Evolutionary conservation across 2,888 invertebrate genomes (phyloP).

Genomic region (Sphecodes monilicornis): DNA sequence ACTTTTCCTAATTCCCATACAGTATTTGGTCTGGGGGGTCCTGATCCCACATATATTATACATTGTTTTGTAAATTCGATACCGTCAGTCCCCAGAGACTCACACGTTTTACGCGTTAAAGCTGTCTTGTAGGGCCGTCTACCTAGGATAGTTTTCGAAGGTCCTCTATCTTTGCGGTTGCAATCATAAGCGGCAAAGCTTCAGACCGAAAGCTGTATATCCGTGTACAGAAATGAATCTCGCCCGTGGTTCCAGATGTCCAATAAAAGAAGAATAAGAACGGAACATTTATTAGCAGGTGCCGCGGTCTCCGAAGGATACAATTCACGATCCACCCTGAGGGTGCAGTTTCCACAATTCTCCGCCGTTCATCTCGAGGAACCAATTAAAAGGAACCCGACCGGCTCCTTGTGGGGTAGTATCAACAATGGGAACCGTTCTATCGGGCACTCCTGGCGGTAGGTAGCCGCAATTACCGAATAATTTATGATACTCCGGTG

Average conservation of each 20-base stretch:
- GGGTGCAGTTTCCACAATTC: slow-evolving; percentile 18
- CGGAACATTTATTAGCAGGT: not conserved
- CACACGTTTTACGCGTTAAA: too few relatives aligned
- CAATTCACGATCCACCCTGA: not conserved
- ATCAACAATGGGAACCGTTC: not conserved
- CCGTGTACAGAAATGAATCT: not conserved
- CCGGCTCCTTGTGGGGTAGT: slow-evolving; percentile 16
- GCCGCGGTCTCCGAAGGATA: not conserved
- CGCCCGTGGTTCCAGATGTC: not conserved
- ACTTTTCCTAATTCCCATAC: too few relatives aligned
- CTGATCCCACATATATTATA: too few relatives aligned
- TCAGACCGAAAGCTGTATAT: not conserved
- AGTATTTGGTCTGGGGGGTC: too few relatives aligned
- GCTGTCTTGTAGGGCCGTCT: too few relatives aligned
- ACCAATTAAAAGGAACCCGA: slow-evolving; percentile 26
- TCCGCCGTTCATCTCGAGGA: not conserved
- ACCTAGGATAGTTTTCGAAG: not conserved
- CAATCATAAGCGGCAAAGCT: not conserved
- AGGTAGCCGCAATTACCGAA: not conserved
- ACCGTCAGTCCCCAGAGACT: too few relatives aligned
- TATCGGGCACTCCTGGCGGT: not conserved
- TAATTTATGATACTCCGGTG: slow-evolving; percentile 24
- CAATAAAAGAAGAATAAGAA: not conserved
- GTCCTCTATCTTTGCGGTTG: not conserved
- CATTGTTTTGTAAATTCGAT: too few relatives aligned